phyloP scores from a whole-genome alignment of 1,140 invertebrate species.

The Zaprionus africanus region DNA sequence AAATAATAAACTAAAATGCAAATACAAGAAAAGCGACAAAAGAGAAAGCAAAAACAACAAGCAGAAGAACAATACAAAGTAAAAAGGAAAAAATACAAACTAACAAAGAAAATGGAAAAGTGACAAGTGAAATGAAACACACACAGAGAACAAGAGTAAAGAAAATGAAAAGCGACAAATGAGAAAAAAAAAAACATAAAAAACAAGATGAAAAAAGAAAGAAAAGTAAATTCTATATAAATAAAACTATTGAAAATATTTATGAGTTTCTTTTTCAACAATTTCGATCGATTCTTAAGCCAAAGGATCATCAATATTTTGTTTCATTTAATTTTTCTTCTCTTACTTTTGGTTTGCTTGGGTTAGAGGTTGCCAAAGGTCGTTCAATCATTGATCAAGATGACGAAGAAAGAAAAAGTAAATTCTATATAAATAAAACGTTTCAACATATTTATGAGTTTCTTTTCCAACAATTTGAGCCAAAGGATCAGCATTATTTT shows the following conservation, averaged over 20 bases:
- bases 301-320: not conserved
- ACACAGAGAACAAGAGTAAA: conserved; percentile 84
- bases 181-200: conserved; percentile 42
- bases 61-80: conserved; percentile 44
- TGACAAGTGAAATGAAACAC: conserved; percentile 15
- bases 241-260: conserved; percentile 81
- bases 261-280: conserved; percentile 22
- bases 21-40: conserved; percentile 13
- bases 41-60: conserved; percentile 66
- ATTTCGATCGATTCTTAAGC: not conserved
- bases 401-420: too few species aligned
- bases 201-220: conserved; percentile 85
- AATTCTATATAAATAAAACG: too few species aligned
- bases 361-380: too few species aligned
- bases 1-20: conserved; percentile 84
- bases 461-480: too few species aligned
- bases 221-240: conserved; percentile 84
- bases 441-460: too few species aligned
- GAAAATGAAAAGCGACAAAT: conserved; percentile 41
- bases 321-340: not conserved
- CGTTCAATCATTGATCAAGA: too few species aligned
- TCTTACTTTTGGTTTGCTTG: too few species aligned
- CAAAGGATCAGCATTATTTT: too few species aligned
- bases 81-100: conserved; percentile 41
- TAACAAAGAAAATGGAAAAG: conserved; percentile 20